A percentile compares a stretch with the other conserved stretches of the same genome.
Conservation (phyloP, 2,888 invertebrate species). For the Macrophya alboannulata region DNA sequence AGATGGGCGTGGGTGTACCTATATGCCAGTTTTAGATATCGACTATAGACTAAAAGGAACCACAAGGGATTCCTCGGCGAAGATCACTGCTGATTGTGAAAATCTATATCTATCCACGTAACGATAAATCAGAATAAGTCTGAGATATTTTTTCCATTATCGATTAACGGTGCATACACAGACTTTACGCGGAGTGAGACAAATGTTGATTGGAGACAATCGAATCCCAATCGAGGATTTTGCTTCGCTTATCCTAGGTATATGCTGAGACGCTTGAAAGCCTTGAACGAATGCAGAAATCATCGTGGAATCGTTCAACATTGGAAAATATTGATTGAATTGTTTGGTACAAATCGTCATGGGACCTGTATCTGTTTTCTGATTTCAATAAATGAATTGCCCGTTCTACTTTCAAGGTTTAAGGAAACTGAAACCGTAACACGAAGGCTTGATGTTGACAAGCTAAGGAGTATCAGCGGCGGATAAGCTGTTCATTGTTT, state of each 20-base stretch:
- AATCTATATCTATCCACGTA: not conserved
- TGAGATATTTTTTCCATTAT: not conserved
- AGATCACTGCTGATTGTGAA: not conserved
- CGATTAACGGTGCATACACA: not conserved
- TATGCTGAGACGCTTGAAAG: not conserved
- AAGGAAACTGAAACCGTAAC: not conserved
- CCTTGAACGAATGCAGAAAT: not conserved
- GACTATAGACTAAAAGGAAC: not conserved
- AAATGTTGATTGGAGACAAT: slow-evolving; percentile 10
- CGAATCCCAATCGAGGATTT: not conserved
- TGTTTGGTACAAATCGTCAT: not conserved
- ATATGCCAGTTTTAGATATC: not conserved
- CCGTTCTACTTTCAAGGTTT: not conserved
- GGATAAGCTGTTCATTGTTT: slow-evolving; percentile 28
- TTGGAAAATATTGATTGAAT: not conserved
- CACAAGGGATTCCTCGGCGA: not conserved
- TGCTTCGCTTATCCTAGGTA: not conserved
- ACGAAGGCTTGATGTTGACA: not conserved
- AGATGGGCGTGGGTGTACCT: not conserved
- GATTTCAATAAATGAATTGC: not conserved
- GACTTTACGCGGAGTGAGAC: not conserved
- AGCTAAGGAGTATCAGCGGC: not conserved
- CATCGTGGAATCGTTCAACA: not conserved
- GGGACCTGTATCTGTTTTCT: not conserved
- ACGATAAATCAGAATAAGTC: not conserved